Percentiles rank a stretch among this genome's conserved stretches.
phyloP scores from a whole-genome alignment of 2,113 vertebrate species.

The Neotoma lepida region DNA sequence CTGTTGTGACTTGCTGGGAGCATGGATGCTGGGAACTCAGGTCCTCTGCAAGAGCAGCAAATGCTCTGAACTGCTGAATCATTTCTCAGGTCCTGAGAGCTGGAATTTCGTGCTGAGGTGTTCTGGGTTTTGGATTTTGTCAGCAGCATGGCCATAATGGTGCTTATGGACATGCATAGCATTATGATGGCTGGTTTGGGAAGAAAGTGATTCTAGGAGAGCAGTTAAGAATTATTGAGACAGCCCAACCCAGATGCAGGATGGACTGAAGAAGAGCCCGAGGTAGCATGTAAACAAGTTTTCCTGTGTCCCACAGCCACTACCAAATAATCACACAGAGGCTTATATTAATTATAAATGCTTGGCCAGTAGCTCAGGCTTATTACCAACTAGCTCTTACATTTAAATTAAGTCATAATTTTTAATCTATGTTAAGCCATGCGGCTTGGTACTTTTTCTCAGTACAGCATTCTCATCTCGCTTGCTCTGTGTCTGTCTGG shows the following conservation, averaged over 20 bases:
- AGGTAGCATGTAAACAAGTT: background rate
- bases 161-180: background rate
- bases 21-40: background rate
- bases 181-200: background rate
- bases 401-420: too few relatives aligned
- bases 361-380: too few relatives aligned
- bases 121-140: background rate
- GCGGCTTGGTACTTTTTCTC: too few relatives aligned
- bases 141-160: background rate
- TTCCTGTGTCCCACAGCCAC: too few relatives aligned
- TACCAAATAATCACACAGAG: too few relatives aligned
- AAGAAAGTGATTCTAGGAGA: background rate
- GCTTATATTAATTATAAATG: too few relatives aligned
- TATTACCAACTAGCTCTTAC: too few relatives aligned
- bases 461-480: too few relatives aligned
- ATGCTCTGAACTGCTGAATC: background rate
- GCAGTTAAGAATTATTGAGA: background rate
- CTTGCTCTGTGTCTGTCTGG: too few relatives aligned
- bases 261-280: background rate
- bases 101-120: background rate
- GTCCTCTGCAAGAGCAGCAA: background rate
- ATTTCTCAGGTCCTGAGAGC: background rate
- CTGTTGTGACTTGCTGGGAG: background rate
- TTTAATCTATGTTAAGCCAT: too few relatives aligned
- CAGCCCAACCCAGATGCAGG: background rate